These are phyloP conservation scores for Hydra vulgaris DNA, from an alignment of 30 jellyfish, hydroid and myxozoan species.

Conservation along the genomic window DNA sequence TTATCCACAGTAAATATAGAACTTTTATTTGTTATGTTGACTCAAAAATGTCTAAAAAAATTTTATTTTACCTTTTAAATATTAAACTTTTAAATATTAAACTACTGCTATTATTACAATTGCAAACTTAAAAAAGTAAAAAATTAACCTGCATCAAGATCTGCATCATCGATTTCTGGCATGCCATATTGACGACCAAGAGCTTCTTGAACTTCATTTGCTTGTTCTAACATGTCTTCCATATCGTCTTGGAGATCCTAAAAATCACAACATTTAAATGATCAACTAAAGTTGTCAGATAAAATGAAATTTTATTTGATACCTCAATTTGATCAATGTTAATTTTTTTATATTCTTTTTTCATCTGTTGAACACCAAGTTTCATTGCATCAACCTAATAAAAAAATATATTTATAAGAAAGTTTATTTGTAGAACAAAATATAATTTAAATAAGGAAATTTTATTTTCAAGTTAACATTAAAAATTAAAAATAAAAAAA, in stretches of 20 bases:
- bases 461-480: no score
- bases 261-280: not conserved
- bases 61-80: not conserved
- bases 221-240: constrained; percentile 97
- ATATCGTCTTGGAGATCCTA: constrained; percentile 97
- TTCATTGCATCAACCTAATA: constrained; percentile 97
- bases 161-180: constrained; percentile 96
- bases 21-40: no score
- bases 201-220: constrained; percentile 97
- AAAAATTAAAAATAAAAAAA: no score
- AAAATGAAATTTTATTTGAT: not conserved
- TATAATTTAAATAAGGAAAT: no score
- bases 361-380: constrained; percentile 88
- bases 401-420: not conserved
- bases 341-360: constrained; percentile 80
- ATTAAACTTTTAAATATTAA: not conserved
- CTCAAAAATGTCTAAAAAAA: no score
- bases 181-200: constrained; percentile 95
- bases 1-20: no score
- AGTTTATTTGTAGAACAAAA: no score
- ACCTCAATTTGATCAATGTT: constrained; percentile 97
- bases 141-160: constrained; percentile 84
- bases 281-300: not conserved
- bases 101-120: not conserved
- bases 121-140: not conserved